Conservation (phyloP, 2,888 invertebrate genomes). For the Ditylenchus weischeri region DNA sequence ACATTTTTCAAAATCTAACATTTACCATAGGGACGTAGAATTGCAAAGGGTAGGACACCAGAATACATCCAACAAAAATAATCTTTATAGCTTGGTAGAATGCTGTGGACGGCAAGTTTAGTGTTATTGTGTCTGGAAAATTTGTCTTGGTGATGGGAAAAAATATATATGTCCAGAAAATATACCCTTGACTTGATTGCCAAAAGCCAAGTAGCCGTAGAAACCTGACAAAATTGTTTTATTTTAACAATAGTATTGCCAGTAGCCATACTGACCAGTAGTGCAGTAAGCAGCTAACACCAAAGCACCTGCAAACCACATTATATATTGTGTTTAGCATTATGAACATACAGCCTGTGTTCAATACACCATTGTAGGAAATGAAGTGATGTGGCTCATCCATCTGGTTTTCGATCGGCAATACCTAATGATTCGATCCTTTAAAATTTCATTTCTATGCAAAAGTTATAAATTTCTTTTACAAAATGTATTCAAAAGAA, state of each 20-base stretch:
- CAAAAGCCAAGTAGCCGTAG: constrained; percentile 56
- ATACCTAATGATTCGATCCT: constrained; percentile 50
- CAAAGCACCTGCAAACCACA: too few relatives aligned
- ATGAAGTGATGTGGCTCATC: constrained; percentile 52
- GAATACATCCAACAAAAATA: constrained; percentile 66
- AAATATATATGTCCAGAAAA: not conserved
- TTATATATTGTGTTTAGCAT: too few relatives aligned
- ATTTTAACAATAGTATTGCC: not conserved
- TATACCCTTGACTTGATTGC: constrained; percentile 46
- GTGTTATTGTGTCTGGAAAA: constrained; percentile 51
- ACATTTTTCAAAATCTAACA: constrained; percentile 61
- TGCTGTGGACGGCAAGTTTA: constrained; percentile 53
- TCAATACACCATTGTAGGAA: constrained; percentile 53
- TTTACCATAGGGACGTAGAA: constrained; percentile 90
- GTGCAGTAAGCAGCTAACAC: constrained; percentile 45
- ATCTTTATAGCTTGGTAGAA: constrained; percentile 57
- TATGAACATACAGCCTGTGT: constrained; percentile 47
- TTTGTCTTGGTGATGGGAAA: too few relatives aligned
- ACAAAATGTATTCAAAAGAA: not conserved
- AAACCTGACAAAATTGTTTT: too few relatives aligned
- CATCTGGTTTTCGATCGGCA: constrained; percentile 59
- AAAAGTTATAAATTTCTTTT: not conserved
- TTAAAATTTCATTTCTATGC: too few relatives aligned
- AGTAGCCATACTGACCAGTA: constrained; percentile 21
- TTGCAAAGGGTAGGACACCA: constrained; percentile 84